Base-by-base conservation (phyloP, 2,888 invertebrate species). In the Hypolimnas misippus region DNA sequence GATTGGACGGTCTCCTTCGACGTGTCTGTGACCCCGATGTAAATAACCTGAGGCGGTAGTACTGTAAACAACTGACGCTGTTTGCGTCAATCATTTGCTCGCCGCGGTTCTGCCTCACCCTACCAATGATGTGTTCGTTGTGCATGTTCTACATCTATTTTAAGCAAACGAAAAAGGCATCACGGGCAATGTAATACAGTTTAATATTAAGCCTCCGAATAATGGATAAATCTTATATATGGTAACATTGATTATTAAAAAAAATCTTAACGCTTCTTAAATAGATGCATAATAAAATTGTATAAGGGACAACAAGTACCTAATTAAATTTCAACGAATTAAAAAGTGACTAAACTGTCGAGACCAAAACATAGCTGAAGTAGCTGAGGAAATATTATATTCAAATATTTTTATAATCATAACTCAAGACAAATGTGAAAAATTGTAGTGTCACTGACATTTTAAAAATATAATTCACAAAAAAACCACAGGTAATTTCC, bases 1-100 rank as follows among this genome's bases (percentile, higher is more conserved):
- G 84, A 85, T 84, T 84, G 86, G 85, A 85, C 78, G 80, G 82
- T 87, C 87, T 87, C 87, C 89, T 88, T 89, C 88, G 76, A 74
- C 79, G 88, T 90, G 91, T 91, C 91, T 92, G 88, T 91, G 90
- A 92, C 91, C 91, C 89, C 91, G 87, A 89, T 90, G 92, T 89
- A 88, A 91, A 91, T 90, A 91, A 89, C 91, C 90, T 87, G 84
- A 83, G 87, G 84, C 84, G 83, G 75, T 82, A 83, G 81, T 85
- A 83, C 83, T 84, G 88, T 90, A 91, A 90, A 91, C 91, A 90
- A 85, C 84, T 81, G 84, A 84, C 81, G 86, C 76, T 71, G 81
- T 84, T 87, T 87, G 87, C 90, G 90, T 89, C 90, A 88, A 88
- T 86, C 84, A 83, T 76, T 76, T 78, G 79, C 77, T 77, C 66